Conservation (phyloP, 92 coral and sea anemone species). For the Virgularia gustaviana region DNA sequence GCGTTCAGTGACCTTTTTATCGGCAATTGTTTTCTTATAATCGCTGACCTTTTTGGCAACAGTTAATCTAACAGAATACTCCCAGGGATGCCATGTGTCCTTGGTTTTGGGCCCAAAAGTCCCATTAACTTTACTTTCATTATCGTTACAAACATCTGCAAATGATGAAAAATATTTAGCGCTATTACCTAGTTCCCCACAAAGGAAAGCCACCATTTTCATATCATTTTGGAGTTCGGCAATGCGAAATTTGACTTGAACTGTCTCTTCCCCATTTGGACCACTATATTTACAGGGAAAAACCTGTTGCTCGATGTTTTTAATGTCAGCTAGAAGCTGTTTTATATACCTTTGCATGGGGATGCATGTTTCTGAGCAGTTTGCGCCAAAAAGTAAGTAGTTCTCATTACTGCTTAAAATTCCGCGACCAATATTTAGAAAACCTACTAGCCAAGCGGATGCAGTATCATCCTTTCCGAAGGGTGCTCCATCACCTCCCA, state of each 20-base stretch:
- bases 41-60: conserved; percentile 37
- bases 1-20: conserved; percentile 17
- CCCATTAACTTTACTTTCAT: conserved; percentile 9
- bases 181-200: conserved; percentile 45
- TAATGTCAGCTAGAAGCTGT: conserved; percentile 29
- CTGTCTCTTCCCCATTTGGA: neutral
- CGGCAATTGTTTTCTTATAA: conserved; percentile 24
- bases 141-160: conserved; percentile 39
- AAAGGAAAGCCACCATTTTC: conserved; percentile 48
- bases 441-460: conserved; percentile 31
- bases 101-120: conserved; percentile 35
- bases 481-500: too few species aligned
- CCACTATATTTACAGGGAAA: conserved; percentile 15
- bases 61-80: conserved; percentile 19
- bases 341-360: conserved; percentile 39
- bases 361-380: conserved; percentile 20
- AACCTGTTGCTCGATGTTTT: conserved; percentile 14
- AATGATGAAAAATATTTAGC: conserved; percentile 28
- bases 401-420: conserved; percentile 36
- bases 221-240: conserved; percentile 53
- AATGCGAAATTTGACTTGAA: conserved; percentile 39
- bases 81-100: conserved; percentile 51
- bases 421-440: conserved; percentile 37
- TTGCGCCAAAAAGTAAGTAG: conserved; percentile 13
- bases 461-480: conserved; percentile 47